Evolutionary conservation across 2,888 invertebrate genomes (phyloP).

Genomic region (Panzeria rudis): DNA sequence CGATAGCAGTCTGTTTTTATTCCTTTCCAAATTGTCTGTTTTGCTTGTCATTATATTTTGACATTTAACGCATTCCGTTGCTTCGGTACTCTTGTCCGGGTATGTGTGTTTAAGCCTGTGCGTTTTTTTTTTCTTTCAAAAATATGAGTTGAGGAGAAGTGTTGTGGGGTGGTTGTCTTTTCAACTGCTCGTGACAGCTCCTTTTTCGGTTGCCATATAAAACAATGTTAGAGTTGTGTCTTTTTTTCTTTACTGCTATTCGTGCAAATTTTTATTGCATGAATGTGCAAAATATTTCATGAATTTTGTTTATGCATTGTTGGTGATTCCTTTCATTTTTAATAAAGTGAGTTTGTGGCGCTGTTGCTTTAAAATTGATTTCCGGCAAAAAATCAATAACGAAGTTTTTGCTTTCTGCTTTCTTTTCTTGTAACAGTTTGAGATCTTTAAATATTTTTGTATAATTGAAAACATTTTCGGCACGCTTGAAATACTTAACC

Average conservation of each 20-base stretch:
- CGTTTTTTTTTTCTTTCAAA: neutral
- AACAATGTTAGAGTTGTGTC: slow-evolving; percentile 22
- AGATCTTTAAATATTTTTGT: neutral
- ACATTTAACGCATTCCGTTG: slow-evolving; percentile 72
- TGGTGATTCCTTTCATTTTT: neutral
- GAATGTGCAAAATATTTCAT: slow-evolving; percentile 57
- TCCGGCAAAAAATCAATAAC: slow-evolving; percentile 58
- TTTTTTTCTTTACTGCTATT: slow-evolving; percentile 22
- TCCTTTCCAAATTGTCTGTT: slow-evolving; percentile 70
- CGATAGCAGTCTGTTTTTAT: slow-evolving; percentile 47
- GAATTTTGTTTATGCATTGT: slow-evolving; percentile 21
- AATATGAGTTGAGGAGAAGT: neutral
- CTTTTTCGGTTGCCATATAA: slow-evolving; percentile 53
- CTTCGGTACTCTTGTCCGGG: slow-evolving; percentile 5
- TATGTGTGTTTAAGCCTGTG: neutral
- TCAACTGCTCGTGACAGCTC: slow-evolving; percentile 65
- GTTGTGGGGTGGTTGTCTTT: slow-evolving; percentile 21
- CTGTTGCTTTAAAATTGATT: slow-evolving; percentile 45
- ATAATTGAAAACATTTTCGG: too few relatives aligned
- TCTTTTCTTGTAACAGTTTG: neutral
- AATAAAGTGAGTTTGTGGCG: slow-evolving; percentile 10
- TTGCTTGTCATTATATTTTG: slow-evolving; percentile 73
- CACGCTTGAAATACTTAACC: too few relatives aligned
- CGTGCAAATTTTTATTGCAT: slow-evolving; percentile 51
- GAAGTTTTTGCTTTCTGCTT: neutral